These are phyloP conservation scores for Brachirus orientalis DNA, from an alignment of 2,113 vertebrate genomes.

Conservation along the genomic window DNA sequence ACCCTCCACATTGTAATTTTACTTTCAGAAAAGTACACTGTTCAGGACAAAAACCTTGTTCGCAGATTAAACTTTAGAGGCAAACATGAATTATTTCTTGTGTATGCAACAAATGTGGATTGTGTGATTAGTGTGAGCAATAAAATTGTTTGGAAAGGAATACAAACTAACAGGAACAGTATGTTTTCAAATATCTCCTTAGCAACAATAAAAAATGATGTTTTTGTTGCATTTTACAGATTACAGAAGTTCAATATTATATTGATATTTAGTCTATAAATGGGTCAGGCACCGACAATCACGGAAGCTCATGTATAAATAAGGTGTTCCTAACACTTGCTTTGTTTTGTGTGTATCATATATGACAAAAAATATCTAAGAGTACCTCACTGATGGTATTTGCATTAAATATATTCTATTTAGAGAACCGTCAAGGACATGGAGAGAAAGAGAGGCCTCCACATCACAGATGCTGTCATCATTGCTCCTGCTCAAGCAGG, in stretches of 20 bases:
- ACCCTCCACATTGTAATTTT: not conserved
- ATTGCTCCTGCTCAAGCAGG: slow-evolving; percentile 10
- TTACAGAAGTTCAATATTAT: slow-evolving; percentile 23
- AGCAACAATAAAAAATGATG: slow-evolving; percentile 14
- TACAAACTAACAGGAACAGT: slow-evolving; percentile 26
- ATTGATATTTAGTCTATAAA: slow-evolving; percentile 54
- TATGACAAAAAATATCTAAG: slow-evolving; percentile 1
- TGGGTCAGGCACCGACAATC: not conserved
- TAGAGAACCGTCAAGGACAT: slow-evolving; percentile 3
- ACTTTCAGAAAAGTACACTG: no score
- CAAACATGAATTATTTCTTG: slow-evolving; percentile 52
- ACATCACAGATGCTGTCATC: slow-evolving; percentile 40
- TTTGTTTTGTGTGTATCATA: not conserved
- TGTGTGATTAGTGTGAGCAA: slow-evolving; percentile 31
- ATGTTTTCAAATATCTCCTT: slow-evolving; percentile 29
- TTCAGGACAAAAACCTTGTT: slow-evolving; percentile 7
- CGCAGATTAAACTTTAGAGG: slow-evolving; percentile 18
- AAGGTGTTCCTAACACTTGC: no score
- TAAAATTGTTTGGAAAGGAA: slow-evolving; percentile 37
- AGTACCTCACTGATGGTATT: not conserved
- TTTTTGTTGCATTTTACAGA: no score
- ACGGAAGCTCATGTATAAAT: no score
- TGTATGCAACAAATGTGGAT: slow-evolving; percentile 22
- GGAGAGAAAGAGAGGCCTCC: slow-evolving; percentile 4
- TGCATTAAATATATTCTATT: slow-evolving; percentile 13